Percentiles rank a stretch among this genome's conserved stretches.
Conservation (phyloP, 2,888 invertebrate genomes). For the Lycaena phlaeas region DNA sequence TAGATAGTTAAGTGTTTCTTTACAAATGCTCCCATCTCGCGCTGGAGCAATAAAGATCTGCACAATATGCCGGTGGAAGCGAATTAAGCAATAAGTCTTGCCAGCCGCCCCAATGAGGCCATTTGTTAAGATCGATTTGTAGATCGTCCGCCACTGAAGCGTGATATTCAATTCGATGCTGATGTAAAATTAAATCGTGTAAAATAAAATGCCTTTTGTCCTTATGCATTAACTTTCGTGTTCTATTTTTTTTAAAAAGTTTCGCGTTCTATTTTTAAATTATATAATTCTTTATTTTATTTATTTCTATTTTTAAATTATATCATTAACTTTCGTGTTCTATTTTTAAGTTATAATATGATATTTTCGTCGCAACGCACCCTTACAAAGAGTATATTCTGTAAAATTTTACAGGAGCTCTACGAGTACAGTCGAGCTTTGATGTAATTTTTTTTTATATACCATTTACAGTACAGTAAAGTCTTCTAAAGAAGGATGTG, state of each 20-base stretch:
- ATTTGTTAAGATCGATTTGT: slow-evolving; percentile 49
- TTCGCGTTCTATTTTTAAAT: background rate
- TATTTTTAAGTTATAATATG: no score
- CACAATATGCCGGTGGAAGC: slow-evolving; percentile 28
- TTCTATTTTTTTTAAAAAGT: no score
- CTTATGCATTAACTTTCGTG: background rate
- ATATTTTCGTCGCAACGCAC: no score
- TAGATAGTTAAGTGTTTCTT: no score
- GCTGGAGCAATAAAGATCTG: slow-evolving; percentile 2
- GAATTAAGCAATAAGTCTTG: slow-evolving; percentile 45
- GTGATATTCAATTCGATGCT: slow-evolving; percentile 32
- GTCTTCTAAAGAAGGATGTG: no score
- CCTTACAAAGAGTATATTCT: no score
- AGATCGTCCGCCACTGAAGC: slow-evolving; percentile 17
- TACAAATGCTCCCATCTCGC: background rate
- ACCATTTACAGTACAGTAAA: no score
- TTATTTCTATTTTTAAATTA: background rate
- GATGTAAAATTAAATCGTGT: slow-evolving; percentile 40
- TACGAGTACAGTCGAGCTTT: no score
- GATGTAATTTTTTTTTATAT: no score
- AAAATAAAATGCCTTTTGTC: slow-evolving; percentile 15
- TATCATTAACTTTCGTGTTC: no score
- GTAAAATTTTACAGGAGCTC: no score
- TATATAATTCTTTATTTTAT: no score
- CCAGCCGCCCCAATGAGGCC: slow-evolving; percentile 41